Evolutionary conservation across 2,888 invertebrate species (phyloP), one percentile per base, ranked within the genome.

Genomic region (Trissolcus brochymenae): DNA sequence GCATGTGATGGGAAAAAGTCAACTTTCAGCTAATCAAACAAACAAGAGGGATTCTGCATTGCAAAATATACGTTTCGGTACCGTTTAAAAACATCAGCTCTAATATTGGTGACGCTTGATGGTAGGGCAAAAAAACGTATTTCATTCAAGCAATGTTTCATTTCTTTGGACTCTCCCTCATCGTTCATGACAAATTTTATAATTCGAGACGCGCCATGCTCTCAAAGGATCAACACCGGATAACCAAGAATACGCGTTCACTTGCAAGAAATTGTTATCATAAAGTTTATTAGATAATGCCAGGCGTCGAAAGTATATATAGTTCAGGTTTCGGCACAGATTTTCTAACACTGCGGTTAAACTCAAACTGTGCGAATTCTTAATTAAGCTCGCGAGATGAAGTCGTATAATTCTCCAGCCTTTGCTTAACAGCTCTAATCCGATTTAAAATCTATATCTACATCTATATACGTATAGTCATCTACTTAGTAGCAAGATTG

Each of bases 171-270:
- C 79, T 84, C 83, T 82, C 82, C 82, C 81, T 78, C 16, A 11
- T 11, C 80, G 76, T 78, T 76, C 75, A 71, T 21, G 72, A 57
- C 79, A 70, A 75, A 80, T 82, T 85, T 81, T 84, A 85, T 87
- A 86, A 87, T 87, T 87, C 85, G 85, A 86, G 84, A 83, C 80
- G 81, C 83, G 79, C 80, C 35, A 35, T 82, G 81, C 82, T 84
- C 85, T 82, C 83, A 78, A 60, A 82, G 80, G 81, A 79, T 65
- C 66, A 67, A 54, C 57, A 60, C 55, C 54, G 56, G 35, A 13
- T 54, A 51, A 54, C 53, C 59, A 53, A 51, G 41, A 56, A 70
- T 62, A 68, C 51, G 55, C 60, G 53, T 56, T 17, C 29, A 40
- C 61, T 46, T 55, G 19, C 61, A 65, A 60, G 71, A 50, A 61